Percentiles rank a stretch among this genome's conserved stretches.
These are phyloP conservation scores for Microchirus variegatus DNA, from an alignment of 2,797 vertebrate genomes.

Conservation along the genomic window DNA sequence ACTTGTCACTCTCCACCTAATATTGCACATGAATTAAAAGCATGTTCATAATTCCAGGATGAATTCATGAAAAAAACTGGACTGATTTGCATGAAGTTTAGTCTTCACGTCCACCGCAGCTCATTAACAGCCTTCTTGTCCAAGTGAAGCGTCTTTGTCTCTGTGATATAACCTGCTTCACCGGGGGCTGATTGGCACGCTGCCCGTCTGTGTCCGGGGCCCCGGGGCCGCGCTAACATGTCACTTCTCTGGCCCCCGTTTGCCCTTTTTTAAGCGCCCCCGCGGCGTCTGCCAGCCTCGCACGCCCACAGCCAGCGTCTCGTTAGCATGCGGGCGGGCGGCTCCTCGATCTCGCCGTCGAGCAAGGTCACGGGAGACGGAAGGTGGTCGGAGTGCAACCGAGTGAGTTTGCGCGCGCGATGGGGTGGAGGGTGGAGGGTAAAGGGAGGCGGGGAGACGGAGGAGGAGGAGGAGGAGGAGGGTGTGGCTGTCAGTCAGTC, in stretches of 20 bases:
- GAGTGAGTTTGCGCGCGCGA: constrained; percentile 28
- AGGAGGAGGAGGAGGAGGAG: background rate
- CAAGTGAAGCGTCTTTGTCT: constrained; percentile 11
- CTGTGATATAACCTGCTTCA: constrained; percentile 21
- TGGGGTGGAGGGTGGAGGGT: constrained; percentile 8
- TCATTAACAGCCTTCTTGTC: constrained; percentile 25
- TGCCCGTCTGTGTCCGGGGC: constrained; percentile 43
- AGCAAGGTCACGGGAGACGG: constrained; percentile 78
- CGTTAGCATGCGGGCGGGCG: constrained; percentile 76
- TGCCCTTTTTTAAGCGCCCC: constrained; percentile 53
- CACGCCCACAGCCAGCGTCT: constrained; percentile 35
- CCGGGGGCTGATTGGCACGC: constrained; percentile 39
- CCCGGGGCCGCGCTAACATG: constrained; percentile 39
- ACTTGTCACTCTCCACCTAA: no score
- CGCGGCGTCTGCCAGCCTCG: constrained; percentile 53
- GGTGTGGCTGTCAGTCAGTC: constrained; percentile 7
- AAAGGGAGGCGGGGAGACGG: background rate
- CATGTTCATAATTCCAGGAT: no score
- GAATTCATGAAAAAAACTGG: background rate
- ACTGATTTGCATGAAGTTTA: no score
- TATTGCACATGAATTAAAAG: no score
- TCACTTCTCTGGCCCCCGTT: constrained; percentile 46
- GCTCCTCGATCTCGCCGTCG: constrained; percentile 44
- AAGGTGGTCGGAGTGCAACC: constrained; percentile 63
- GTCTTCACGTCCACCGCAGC: background rate